Conservation (phyloP, 2,797 vertebrate genomes). For the Sparidentex hasta region DNA sequence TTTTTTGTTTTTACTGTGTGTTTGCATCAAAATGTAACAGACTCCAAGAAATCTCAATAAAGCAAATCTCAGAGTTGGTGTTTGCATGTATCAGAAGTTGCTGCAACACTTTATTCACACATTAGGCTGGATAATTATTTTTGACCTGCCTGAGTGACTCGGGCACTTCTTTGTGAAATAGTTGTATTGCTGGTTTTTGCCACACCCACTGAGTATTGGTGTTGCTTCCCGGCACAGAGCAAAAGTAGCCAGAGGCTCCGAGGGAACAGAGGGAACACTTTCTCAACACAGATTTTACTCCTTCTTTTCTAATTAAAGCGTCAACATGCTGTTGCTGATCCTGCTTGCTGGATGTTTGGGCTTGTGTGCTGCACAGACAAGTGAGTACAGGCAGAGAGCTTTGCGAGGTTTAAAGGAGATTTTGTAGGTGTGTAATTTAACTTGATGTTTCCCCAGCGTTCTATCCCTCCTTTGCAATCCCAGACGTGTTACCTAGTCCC, state of each 20-base stretch:
- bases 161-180: fast-evolving
- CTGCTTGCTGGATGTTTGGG: conserved; percentile 62
- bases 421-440: neutral
- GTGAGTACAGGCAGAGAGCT: conserved; percentile 50
- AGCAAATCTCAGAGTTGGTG: neutral
- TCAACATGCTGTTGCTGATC: conserved; percentile 70
- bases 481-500: too few species aligned
- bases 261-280: neutral
- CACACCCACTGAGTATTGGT: conserved; percentile 39
- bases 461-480: neutral
- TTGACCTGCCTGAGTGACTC: neutral
- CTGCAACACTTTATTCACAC: neutral
- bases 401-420: neutral
- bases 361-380: conserved; percentile 41
- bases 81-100: neutral
- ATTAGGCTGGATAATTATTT: neutral
- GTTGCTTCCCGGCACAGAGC: conserved; percentile 14
- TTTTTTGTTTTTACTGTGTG: neutral
- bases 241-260: conserved; percentile 7
- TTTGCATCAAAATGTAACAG: neutral
- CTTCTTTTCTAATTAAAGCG: neutral
- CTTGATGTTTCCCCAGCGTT: neutral
- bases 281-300: neutral
- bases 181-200: conserved; percentile 3
- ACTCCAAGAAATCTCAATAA: neutral